A percentile compares a stretch with the other conserved stretches of the same genome.
phyloP scores from a whole-genome alignment of 2,113 vertebrate species.

The Stictonetta naevosa region DNA sequence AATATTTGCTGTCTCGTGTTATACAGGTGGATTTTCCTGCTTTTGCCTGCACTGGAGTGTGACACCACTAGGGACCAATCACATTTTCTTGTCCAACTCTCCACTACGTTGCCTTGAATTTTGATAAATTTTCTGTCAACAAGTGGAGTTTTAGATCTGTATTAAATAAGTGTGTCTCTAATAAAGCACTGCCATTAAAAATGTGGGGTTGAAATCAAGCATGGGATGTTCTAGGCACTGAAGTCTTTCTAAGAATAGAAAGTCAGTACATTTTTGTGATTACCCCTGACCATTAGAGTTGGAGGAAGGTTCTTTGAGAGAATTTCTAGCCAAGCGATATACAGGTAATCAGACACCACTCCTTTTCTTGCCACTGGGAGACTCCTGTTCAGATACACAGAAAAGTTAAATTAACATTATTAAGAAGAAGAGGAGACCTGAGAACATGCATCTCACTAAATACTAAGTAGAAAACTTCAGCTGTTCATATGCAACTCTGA shows the following conservation, averaged over 20 bases:
- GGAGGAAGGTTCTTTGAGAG: slow-evolving; percentile 95
- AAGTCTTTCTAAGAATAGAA: slow-evolving; percentile 90
- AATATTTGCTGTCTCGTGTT: background rate
- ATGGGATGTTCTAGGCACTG: background rate
- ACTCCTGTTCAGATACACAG: slow-evolving; percentile 82
- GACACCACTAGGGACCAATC: background rate
- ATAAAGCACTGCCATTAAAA: slow-evolving; percentile 1
- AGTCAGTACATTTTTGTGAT: slow-evolving; percentile 97
- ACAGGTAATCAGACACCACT: slow-evolving; percentile 91
- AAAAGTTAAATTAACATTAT: background rate
- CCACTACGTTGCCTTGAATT: background rate
- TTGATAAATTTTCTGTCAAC: background rate
- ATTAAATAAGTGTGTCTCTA: background rate
- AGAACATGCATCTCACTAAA: background rate
- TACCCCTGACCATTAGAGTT: slow-evolving; percentile 91
- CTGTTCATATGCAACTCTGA: background rate
- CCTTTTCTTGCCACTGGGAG: slow-evolving; percentile 96
- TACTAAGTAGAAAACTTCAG: background rate
- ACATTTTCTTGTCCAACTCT: background rate
- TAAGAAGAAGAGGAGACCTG: background rate
- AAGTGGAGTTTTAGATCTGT: background rate
- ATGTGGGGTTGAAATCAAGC: background rate
- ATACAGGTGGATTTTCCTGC: background rate
- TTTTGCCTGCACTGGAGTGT: background rate
- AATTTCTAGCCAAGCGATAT: slow-evolving; percentile 96